Evolutionary conservation across 2,797 vertebrate genomes (phyloP), one percentile per base, ranked within the genome.

Genomic region (Graptemys geographica): DNA sequence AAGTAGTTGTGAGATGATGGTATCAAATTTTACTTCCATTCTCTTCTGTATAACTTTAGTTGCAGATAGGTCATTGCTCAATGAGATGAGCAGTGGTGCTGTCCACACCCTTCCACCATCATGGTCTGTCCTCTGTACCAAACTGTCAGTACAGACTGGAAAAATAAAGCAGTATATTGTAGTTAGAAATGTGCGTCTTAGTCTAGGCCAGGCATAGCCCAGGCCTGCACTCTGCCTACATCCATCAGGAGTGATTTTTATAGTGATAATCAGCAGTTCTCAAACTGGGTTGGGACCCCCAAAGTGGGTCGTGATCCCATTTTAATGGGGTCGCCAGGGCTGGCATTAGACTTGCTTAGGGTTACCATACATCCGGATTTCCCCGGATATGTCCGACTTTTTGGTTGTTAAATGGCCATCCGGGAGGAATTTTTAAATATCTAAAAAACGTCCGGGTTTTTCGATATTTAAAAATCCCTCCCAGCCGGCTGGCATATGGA

Each of bases 191-290:
- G 37, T 23, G 18, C 19, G 37, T 18, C 9, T 72, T 72, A 59
- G 28, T 59, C 19, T 23, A 72, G 33, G 19, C n/a, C 65, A 72
- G 33, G n/a, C 65, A 37, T 72, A 37, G n/a, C 3, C 19, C 19
- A 72, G n/a, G 74, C 2, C 81, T 69, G 53, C 37, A 33, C 79
- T 83, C 56, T 69, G 25, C 53, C 5, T 52, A 1, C n/a, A 41
- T 62, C 28, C 57, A 62, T 15, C 5, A 31, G 28, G 49, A 74
- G 93, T 92, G 96, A 90, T 92, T 91, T 96, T 96, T 41, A 72
- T 96, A 97, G 93, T 0, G 53, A 55, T 55, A 55, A 55, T 55
- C 21, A 55, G 53, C 53, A 55, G 53, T 55, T 55, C 53, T 55
- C 53, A 55, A 55, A 55, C 8, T 55, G 53, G 21, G 53, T 23